These are phyloP conservation scores for Eulithis testata DNA, from an alignment of 2,888 invertebrate genomes.

Conservation along the genomic window DNA sequence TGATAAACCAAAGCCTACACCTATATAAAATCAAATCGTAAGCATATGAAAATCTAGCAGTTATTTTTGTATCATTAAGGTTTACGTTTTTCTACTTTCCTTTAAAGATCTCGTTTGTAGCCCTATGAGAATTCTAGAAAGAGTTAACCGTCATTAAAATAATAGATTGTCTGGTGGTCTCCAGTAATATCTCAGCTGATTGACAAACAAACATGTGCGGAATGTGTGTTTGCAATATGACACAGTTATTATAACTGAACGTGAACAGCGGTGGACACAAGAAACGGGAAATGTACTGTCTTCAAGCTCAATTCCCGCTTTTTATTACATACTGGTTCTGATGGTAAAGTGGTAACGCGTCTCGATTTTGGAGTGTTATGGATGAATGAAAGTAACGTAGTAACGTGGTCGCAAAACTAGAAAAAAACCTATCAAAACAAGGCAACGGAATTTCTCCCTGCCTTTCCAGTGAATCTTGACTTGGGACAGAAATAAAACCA, in stretches of 20 bases:
- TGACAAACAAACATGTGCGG: conserved; percentile 30
- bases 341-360: conserved; percentile 1
- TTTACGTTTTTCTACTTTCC: no score
- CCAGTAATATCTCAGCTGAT: conserved; percentile 1
- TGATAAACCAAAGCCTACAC: no score
- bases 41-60: no score
- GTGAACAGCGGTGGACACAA: conserved; percentile 28
- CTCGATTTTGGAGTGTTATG: not conserved
- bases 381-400: not conserved
- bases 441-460: no score
- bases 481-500: not conserved
- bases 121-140: no score
- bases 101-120: no score
- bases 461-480: not conserved
- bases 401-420: not conserved
- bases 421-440: no score
- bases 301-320: conserved; percentile 15
- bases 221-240: conserved; percentile 33
- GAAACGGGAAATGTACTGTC: conserved; percentile 33
- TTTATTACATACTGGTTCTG: conserved; percentile 16
- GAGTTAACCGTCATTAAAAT: no score
- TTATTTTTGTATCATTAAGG: no score
- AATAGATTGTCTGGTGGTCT: not conserved
- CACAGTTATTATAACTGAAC: conserved; percentile 37
- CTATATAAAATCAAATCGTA: no score